phyloP scores from a whole-genome alignment of 2,113 vertebrate species.

The Tupaia tana region DNA sequence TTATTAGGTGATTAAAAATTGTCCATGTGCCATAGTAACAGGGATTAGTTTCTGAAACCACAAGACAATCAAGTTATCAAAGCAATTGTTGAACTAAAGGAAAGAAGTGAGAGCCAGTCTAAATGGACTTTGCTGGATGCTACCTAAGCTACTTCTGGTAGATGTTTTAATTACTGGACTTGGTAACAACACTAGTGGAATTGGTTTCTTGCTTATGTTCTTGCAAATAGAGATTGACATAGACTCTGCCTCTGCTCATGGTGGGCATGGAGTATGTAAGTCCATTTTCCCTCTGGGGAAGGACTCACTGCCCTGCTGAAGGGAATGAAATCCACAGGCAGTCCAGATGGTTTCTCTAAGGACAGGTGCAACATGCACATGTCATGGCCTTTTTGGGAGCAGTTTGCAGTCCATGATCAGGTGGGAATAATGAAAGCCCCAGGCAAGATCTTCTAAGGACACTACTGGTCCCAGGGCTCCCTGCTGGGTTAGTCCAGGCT shows the following conservation, averaged over 20 bases:
- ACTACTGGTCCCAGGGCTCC: neutral
- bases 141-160: neutral
- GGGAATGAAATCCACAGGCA: neutral
- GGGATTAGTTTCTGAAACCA: conserved; percentile 10
- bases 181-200: neutral
- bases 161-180: neutral
- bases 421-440: neutral
- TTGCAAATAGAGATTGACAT: neutral
- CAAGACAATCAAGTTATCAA: conserved; percentile 32
- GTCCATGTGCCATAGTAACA: neutral
- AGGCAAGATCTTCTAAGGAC: neutral
- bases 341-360: neutral
- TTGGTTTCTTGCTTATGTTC: neutral
- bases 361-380: too few species aligned
- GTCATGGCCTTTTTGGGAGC: neutral
- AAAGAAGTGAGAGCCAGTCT: neutral
- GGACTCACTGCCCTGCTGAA: neutral
- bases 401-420: neutral
- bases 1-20: conserved; percentile 52
- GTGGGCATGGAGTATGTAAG: neutral
- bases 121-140: neutral
- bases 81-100: conserved; percentile 7
- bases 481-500: neutral
- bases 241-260: too few species aligned
- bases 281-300: neutral